Evolutionary conservation across 2,888 invertebrate genomes (phyloP), one percentile per base, ranked within the genome.

Genomic region (Scaptomyza tumidula): DNA sequence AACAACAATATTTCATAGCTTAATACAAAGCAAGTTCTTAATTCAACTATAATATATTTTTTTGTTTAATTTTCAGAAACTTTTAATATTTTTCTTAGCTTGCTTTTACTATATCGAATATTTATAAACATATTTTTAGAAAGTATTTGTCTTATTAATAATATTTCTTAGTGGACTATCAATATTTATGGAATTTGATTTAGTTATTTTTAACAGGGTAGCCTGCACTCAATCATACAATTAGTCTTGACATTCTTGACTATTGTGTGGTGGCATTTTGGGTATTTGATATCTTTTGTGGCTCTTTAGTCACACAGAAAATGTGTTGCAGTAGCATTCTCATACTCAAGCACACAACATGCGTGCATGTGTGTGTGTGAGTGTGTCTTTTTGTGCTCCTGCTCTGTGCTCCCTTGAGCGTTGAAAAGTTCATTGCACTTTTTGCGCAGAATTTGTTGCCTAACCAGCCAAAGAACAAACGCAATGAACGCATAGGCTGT

Each of bases 391-490:
- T 53, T 43, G 64, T 61, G 56, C 74, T 73, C 62, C 53, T 56
- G 56, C 61, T 58, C 59, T 50, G 52, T 66, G 64, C 59, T 75
- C 78, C 78, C 65, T 65, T 78, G 75, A 72, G 83, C 64, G 70
- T 80, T 74, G 67, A 62, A 71, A 67, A 81, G 83, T 83, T 83
- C 83, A 88, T 69, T 83, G 88, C 71, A 83, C 83, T 86, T 88
- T 83, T 88, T 83, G 83, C 83, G 88, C 83, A 83, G 83, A 83
- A 83, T 83, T 83, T 83, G 83, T 83, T 83, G 83, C 83, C 88
- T 88, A 88, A 88, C 83, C 83, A 83, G 83, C 86, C 83, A 77
- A 86, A 79, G 83, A 83, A 83, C 86, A 77, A 77, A 77, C 77
- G 76, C 76, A 76, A 59, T 58, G 79, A 72, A 82, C 81, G 72